Conservation (phyloP, 2,113 vertebrate species). For the Forbesichthys papilliferus region DNA sequence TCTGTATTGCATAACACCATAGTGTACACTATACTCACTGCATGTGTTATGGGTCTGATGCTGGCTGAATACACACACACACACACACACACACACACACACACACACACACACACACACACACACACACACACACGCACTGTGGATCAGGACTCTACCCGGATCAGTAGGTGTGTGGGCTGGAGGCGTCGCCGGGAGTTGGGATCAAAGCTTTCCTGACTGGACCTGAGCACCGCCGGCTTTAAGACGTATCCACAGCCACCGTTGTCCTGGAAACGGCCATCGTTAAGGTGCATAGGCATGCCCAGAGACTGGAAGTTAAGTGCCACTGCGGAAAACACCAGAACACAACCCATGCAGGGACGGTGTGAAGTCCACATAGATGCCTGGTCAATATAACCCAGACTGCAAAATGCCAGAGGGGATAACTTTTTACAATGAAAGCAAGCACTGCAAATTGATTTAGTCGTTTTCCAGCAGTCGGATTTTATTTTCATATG, state of each 20-base stretch:
- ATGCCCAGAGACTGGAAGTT: conserved; percentile 85
- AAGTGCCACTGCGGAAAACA: conserved; percentile 81
- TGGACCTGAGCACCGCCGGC: conserved; percentile 75
- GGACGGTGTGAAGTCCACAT: not conserved
- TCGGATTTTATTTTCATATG: not conserved
- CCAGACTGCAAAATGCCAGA: not conserved
- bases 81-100: conserved; percentile 2
- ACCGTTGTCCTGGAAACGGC: conserved; percentile 89
- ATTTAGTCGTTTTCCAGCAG: conserved; percentile 5
- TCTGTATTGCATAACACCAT: too few relatives aligned
- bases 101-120: not conserved
- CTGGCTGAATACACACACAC: not conserved
- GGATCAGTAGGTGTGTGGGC: conserved; percentile 72
- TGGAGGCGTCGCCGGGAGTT: conserved; percentile 23
- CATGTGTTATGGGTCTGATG: not conserved
- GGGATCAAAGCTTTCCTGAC: conserved; percentile 68
- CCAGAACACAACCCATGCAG: not conserved
- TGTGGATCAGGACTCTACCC: conserved; percentile 50
- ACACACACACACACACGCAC: conserved; percentile 2
- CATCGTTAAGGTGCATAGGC: conserved; percentile 85
- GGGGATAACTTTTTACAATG: conserved; percentile 27
- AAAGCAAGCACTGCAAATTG: conserved; percentile 6
- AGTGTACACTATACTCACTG: too few relatives aligned
- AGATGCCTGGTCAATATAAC: too few relatives aligned
- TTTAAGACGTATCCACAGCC: conserved; percentile 86